A percentile compares a stretch with the other conserved stretches of the same genome.
Evolutionary conservation across 2,797 vertebrate genomes (phyloP).

Genomic region (Glyptemys insculpta): DNA sequence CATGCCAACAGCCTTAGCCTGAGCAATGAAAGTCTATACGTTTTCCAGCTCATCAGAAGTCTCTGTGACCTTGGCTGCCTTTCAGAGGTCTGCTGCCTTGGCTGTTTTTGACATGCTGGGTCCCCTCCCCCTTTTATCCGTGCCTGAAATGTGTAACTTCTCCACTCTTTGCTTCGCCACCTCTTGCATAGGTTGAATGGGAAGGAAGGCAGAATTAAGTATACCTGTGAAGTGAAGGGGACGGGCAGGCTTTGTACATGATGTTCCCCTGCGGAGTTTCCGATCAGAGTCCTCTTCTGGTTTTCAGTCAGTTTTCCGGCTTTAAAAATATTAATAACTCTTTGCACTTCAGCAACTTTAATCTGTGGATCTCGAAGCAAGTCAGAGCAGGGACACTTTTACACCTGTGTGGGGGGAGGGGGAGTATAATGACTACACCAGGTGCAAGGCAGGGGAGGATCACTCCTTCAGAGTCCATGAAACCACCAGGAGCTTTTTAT

Average conservation of each 20-base stretch:
- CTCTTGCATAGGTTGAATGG: background rate
- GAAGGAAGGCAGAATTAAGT: background rate
- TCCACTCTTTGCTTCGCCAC: rapidly evolving
- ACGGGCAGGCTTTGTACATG: background rate
- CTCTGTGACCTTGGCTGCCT: background rate
- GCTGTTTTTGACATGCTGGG: rapidly evolving
- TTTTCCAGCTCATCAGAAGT: rapidly evolving
- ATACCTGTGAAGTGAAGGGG: background rate
- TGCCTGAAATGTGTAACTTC: rapidly evolving
- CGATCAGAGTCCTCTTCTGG: rapidly evolving
- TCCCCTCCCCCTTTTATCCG: background rate
- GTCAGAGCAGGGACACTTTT: background rate
- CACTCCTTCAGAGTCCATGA: background rate
- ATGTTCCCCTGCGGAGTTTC: background rate
- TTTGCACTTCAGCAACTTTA: rapidly evolving
- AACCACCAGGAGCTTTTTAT: background rate
- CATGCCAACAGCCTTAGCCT: background rate
- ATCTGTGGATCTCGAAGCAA: background rate
- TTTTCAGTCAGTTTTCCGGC: rapidly evolving
- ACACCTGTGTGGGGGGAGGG: rapidly evolving
- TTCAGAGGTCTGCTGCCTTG: background rate
- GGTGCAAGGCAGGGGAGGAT: background rate
- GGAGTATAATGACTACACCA: background rate
- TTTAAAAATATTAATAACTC: background rate
- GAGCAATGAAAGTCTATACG: background rate